phyloP scores from a whole-genome alignment of 2,113 vertebrate species.

The Numida meleagris region DNA sequence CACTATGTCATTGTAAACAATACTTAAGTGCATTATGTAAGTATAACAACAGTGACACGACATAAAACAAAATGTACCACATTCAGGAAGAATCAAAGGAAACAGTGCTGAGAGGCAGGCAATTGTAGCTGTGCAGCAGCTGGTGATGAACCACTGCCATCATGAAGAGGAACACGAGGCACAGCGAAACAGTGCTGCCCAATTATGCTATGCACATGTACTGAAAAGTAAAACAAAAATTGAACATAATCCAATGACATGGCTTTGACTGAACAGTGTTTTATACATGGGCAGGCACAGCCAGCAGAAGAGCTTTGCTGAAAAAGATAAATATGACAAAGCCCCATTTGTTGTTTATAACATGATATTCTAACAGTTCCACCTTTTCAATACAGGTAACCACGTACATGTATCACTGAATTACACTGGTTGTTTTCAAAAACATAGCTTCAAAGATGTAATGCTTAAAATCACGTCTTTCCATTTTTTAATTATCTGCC shows the following conservation, averaged over 20 bases:
- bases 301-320: not conserved
- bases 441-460: not conserved
- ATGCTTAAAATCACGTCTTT: not conserved
- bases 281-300: not conserved
- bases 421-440: not conserved
- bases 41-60: constrained; percentile 30
- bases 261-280: not conserved
- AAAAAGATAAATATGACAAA: not conserved
- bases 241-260: not conserved
- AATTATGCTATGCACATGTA: not conserved
- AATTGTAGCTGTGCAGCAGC: constrained; percentile 40
- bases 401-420: not conserved
- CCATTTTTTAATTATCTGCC: not conserved
- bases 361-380: not conserved
- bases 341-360: not conserved
- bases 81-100: constrained; percentile 37
- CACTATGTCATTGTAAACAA: constrained; percentile 71
- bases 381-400: not conserved
- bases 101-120: constrained; percentile 36
- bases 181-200: not conserved
- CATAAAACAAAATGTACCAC: constrained; percentile 48
- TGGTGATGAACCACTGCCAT: constrained; percentile 49
- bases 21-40: constrained; percentile 68
- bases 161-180: constrained; percentile 12
- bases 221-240: constrained; percentile 18